phyloP scores from a whole-genome alignment of 2,797 vertebrate genomes.

The Coregonus ussuriensis region DNA sequence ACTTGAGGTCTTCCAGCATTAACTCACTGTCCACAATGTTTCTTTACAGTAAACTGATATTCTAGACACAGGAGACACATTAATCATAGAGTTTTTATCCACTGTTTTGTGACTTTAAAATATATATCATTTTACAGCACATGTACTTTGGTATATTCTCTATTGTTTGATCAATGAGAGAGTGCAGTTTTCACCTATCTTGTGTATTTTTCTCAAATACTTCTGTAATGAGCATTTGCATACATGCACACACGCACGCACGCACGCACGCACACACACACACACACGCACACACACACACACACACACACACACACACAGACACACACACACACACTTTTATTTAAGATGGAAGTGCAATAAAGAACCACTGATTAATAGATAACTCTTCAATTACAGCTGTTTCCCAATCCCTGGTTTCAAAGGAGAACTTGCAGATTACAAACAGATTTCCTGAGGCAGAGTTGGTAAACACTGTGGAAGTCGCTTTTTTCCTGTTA shows the following conservation, averaged over 20 bases:
- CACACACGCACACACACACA: too few species aligned
- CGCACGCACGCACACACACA: too few species aligned
- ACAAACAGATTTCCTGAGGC: conserved; percentile 60
- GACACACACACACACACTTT: neutral
- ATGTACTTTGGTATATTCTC: neutral
- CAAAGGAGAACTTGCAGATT: conserved; percentile 61
- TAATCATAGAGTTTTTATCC: neutral
- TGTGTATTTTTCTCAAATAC: neutral
- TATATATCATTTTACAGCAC: neutral
- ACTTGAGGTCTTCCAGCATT: conserved; percentile 7
- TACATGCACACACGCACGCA: neutral
- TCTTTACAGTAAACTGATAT: neutral
- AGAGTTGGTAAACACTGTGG: conserved; percentile 58
- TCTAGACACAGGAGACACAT: neutral
- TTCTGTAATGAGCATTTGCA: neutral
- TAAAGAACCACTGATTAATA: conserved; percentile 18
- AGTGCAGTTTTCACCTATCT: neutral
- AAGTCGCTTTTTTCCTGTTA: conserved; percentile 67
- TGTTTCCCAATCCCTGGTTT: conserved; percentile 7
- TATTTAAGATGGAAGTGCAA: conserved; percentile 2
- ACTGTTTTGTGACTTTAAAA: neutral
- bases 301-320: neutral
- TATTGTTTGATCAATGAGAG: neutral
- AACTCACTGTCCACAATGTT: neutral
- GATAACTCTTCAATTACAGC: neutral